phyloP scores from a whole-genome alignment of 2,113 vertebrate genomes.

The Piprites chloris region DNA sequence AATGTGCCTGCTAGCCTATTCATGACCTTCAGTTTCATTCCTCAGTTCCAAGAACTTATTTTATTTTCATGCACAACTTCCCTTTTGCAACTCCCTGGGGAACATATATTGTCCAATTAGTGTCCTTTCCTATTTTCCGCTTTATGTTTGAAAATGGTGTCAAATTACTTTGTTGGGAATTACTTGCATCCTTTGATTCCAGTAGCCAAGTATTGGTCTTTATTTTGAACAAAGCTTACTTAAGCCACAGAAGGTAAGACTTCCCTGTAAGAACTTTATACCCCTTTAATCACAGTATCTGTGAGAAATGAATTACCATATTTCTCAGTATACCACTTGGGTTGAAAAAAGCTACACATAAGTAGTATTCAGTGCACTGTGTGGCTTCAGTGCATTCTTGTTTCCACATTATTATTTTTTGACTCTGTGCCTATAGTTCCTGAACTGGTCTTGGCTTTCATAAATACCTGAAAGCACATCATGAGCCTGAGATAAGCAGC shows the following conservation, averaged over 20 bases:
- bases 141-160: not conserved
- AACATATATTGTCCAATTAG: not conserved
- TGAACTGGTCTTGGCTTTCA: not conserved
- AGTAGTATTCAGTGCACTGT: not conserved
- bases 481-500: not conserved
- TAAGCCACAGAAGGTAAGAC: not conserved
- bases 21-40: not conserved
- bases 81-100: not conserved
- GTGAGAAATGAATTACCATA: not conserved
- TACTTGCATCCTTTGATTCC: not conserved
- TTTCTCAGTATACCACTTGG: not conserved
- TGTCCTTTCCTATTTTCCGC: not conserved
- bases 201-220: not conserved
- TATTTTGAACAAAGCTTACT: not conserved
- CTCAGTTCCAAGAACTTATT: not conserved
- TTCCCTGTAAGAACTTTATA: not conserved
- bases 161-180: not conserved
- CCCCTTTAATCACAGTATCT: not conserved
- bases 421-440: not conserved
- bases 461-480: not conserved
- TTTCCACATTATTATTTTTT: not conserved
- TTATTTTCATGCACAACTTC: constrained; percentile 33
- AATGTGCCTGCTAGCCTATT: not conserved
- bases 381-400: not conserved
- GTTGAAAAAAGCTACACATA: not conserved